Percentiles rank a stretch among this genome's conserved stretches.
phyloP scores from a whole-genome alignment of 2,113 vertebrate genomes.

The Gnathonemus echidnorhynchus region DNA sequence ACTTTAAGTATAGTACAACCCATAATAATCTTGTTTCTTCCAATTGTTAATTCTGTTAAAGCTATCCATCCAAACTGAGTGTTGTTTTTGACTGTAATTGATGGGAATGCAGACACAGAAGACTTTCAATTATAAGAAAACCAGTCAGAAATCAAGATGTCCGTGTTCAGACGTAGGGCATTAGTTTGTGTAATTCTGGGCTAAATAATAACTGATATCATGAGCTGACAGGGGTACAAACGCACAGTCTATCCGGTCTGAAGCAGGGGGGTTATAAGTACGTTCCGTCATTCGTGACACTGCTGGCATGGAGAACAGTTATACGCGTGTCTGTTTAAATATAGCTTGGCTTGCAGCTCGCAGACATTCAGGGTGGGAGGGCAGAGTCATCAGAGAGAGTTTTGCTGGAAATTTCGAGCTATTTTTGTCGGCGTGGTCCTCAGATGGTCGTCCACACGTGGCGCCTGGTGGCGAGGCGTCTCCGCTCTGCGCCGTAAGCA shows the following conservation, averaged over 20 bases:
- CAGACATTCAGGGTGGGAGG: slow-evolving; percentile 58
- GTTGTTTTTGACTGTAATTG: background rate
- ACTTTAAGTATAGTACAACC: background rate
- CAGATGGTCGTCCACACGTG: slow-evolving; percentile 59
- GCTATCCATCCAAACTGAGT: background rate
- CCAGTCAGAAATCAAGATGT: background rate
- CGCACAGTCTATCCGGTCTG: background rate
- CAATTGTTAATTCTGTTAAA: background rate
- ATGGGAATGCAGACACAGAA: background rate
- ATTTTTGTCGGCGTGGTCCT: slow-evolving; percentile 63
- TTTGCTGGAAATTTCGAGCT: slow-evolving; percentile 62
- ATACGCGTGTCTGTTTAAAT: slow-evolving; percentile 33
- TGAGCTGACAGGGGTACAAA: background rate
- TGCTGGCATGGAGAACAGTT: slow-evolving; percentile 27
- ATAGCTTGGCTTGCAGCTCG: slow-evolving; percentile 52
- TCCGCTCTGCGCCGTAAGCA: background rate
- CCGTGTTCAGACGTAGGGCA: background rate
- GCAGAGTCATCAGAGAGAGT: slow-evolving; percentile 64
- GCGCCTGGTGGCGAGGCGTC: slow-evolving; percentile 34
- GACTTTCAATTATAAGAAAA: background rate
- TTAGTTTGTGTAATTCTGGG: background rate
- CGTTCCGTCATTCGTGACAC: background rate
- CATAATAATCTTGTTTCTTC: background rate
- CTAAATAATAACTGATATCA: background rate
- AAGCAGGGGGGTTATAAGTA: background rate